Percentiles rank a stretch among this genome's conserved stretches.
phyloP scores from a whole-genome alignment of 2,797 vertebrate species.

The Gila robusta region DNA sequence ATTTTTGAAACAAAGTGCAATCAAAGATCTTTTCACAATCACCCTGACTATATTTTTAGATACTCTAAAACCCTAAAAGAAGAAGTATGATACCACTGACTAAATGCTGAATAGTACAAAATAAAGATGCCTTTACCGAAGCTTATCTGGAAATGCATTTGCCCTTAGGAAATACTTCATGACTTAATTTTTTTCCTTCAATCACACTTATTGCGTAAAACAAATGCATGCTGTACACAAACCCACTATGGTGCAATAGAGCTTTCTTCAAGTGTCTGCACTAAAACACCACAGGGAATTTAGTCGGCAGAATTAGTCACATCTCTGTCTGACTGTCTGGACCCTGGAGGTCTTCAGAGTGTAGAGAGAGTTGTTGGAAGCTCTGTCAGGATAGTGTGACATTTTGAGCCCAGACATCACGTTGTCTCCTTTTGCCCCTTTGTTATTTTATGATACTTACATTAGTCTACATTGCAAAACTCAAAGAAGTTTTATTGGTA shows the following conservation, averaged over 20 bases:
- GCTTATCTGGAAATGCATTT: not conserved
- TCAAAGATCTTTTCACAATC: not conserved
- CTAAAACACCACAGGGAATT: conserved; percentile 33
- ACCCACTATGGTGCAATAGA: not conserved
- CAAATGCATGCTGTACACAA: not conserved
- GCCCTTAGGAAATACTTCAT: not conserved
- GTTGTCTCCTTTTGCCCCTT: conserved; percentile 59
- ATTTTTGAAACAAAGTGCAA: not conserved
- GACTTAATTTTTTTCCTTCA: not conserved
- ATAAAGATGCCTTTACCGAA: not conserved
- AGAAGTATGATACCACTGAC: conserved; percentile 26
- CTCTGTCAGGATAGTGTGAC: conserved; percentile 71
- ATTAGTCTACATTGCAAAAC: conserved; percentile 30
- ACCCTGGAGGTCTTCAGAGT: conserved; percentile 10
- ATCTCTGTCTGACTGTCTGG: conserved; percentile 48
- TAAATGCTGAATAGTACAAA: conserved; percentile 22
- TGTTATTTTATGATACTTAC: conserved; percentile 63
- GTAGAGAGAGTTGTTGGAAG: conserved; percentile 63
- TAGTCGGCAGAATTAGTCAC: conserved; percentile 27
- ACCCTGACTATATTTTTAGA: not conserved
- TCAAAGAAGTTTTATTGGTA: conserved; percentile 7
- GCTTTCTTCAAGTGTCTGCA: not conserved
- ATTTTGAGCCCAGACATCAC: conserved; percentile 64
- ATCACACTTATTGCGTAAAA: not conserved
- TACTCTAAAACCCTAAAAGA: conserved; percentile 23